phyloP scores from a whole-genome alignment of 2,113 vertebrate species.

The Phylloscopus trochiloides region DNA sequence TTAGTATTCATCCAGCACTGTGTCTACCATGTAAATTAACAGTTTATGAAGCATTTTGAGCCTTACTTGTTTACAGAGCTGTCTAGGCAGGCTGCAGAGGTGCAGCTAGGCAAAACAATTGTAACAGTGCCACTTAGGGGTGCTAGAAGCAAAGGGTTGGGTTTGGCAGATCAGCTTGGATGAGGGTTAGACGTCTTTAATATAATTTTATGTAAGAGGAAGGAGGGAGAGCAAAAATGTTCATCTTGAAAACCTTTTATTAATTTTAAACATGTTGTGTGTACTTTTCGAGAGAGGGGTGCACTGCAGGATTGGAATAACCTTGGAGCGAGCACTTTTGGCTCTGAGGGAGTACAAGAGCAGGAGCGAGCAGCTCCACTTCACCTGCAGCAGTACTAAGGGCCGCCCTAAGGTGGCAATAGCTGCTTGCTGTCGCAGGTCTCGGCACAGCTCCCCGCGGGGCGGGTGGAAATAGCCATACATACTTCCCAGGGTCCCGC shows the following conservation, averaged over 20 bases:
- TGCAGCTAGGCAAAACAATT: background rate
- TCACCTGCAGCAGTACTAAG: background rate
- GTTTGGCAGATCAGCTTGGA: background rate
- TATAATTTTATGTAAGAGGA: background rate
- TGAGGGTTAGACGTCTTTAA: background rate
- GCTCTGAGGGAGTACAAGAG: accelerated
- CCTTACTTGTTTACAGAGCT: background rate
- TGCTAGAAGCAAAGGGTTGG: background rate
- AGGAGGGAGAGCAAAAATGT: background rate
- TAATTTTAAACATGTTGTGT: accelerated
- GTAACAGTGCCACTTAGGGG: background rate
- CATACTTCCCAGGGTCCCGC: background rate
- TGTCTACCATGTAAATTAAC: background rate
- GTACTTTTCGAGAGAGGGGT: background rate
- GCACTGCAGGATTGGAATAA: background rate
- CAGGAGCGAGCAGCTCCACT: background rate
- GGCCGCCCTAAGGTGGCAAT: conserved; percentile 38
- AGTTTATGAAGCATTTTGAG: background rate
- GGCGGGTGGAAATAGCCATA: background rate
- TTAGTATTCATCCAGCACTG: background rate
- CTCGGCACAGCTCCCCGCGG: background rate
- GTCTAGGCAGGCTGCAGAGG: background rate
- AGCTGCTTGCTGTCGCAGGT: background rate
- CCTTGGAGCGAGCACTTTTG: accelerated
- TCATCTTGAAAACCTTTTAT: background rate